Conservation (phyloP, 2,888 invertebrate species). For the Megamerina dolium region DNA sequence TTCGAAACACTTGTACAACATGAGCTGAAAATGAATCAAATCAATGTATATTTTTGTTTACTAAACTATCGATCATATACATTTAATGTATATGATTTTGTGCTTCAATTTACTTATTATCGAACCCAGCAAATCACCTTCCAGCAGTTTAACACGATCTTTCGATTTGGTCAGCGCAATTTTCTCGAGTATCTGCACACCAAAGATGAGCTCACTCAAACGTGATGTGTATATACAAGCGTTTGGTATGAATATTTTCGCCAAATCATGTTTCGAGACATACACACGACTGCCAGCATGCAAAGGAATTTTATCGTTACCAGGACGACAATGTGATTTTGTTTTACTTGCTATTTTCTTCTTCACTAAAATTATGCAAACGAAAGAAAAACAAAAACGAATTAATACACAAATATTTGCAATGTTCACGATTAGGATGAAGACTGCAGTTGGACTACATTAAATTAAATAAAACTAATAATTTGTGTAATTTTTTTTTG, state of each 20-base stretch:
- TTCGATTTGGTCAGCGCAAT: conserved; percentile 27
- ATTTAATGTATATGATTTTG: too few relatives aligned
- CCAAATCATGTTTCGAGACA: conserved; percentile 40
- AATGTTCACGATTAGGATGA: too few relatives aligned
- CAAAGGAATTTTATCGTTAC: conserved; percentile 35
- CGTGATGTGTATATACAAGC: conserved; percentile 44
- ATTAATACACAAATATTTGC: neutral
- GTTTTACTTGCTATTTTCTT: neutral
- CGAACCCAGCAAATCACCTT: conserved; percentile 35
- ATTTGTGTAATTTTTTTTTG: too few relatives aligned
- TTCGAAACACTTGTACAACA: conserved; percentile 43
- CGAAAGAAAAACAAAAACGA: neutral
- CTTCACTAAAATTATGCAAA: neutral
- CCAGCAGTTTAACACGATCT: conserved; percentile 28
- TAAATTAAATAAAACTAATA: too few relatives aligned
- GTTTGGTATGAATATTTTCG: conserved; percentile 40
- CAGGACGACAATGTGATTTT: neutral
- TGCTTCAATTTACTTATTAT: conserved; percentile 46
- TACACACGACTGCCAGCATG: conserved; percentile 43
- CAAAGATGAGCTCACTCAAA: conserved; percentile 43
- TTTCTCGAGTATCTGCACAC: conserved; percentile 30
- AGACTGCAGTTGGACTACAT: too few relatives aligned
- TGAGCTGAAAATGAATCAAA: conserved; percentile 45
- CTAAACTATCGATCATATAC: too few relatives aligned
- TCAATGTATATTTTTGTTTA: too few relatives aligned